Conservation (phyloP, 2,113 vertebrate species). For the Brachyistius frenatus region DNA sequence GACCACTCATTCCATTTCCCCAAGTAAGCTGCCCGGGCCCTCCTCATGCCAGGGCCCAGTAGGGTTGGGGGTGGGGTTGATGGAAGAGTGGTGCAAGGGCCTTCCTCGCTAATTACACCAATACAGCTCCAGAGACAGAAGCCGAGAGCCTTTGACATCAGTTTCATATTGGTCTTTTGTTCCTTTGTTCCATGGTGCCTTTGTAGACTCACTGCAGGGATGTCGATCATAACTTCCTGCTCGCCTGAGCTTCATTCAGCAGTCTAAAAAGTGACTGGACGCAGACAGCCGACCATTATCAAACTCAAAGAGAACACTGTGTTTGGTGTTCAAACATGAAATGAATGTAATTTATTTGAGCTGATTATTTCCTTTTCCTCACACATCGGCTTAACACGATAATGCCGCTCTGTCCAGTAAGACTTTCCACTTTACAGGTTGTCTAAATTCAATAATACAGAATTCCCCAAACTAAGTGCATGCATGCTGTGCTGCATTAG, state of each 20-base stretch:
- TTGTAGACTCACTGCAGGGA: slow-evolving; percentile 49
- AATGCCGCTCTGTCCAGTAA: slow-evolving; percentile 53
- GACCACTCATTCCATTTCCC: slow-evolving; percentile 63
- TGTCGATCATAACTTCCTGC: slow-evolving; percentile 47
- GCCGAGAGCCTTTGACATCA: slow-evolving; percentile 69
- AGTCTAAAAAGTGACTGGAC: slow-evolving; percentile 20
- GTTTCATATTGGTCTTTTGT: slow-evolving; percentile 72
- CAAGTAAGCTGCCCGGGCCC: slow-evolving; percentile 59
- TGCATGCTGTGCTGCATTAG: slow-evolving; percentile 70
- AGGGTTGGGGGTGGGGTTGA: slow-evolving; percentile 48
- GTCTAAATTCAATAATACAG: slow-evolving; percentile 77
- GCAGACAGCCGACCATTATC: slow-evolving; percentile 16
- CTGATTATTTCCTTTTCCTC: slow-evolving; percentile 49
- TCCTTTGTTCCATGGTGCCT: slow-evolving; percentile 68
- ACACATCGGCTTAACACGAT: slow-evolving; percentile 45
- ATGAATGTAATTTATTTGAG: slow-evolving; percentile 51
- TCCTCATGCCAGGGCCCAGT: slow-evolving; percentile 55
- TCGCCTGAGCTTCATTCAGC: slow-evolving; percentile 51
- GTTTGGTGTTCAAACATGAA: slow-evolving; percentile 46
- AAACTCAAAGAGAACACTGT: slow-evolving; percentile 20
- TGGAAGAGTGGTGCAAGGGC: slow-evolving; percentile 72
- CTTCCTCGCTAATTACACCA: slow-evolving; percentile 82
- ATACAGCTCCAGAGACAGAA: slow-evolving; percentile 76
- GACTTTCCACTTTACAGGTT: slow-evolving; percentile 64
- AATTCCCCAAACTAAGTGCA: slow-evolving; percentile 74